phyloP scores from a whole-genome alignment of 1,140 invertebrate species.

The Aricia agestis region DNA sequence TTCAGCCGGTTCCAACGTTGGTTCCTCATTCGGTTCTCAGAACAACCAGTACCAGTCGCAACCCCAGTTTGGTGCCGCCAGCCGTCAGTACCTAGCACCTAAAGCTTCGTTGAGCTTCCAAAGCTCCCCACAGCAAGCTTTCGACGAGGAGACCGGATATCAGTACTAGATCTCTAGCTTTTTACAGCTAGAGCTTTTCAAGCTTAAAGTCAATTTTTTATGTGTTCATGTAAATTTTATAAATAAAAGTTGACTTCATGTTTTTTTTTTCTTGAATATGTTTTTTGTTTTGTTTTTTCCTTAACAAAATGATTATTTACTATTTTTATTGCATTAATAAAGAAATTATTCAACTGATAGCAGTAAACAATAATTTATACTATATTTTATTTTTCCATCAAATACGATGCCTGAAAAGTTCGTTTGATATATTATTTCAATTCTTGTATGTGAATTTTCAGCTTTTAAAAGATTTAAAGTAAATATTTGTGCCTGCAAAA shows the following conservation, averaged over 20 bases:
- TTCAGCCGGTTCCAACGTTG: slow-evolving; percentile 17
- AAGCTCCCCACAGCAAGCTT: slow-evolving; percentile 54
- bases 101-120: slow-evolving; percentile 38
- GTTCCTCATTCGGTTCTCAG: slow-evolving; percentile 7
- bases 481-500: no score
- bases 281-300: no score
- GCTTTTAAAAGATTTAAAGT: no score
- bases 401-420: no score
- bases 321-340: no score
- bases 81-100: slow-evolving; percentile 57
- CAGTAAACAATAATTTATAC: no score
- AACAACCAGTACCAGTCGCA: slow-evolving; percentile 16
- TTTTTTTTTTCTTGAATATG: neutral
- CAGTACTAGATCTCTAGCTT: slow-evolving; percentile 43
- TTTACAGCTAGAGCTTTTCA: neutral
- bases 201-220: slow-evolving; percentile 15
- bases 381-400: no score
- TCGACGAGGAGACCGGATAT: slow-evolving; percentile 63
- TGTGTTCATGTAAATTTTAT: slow-evolving; percentile 32
- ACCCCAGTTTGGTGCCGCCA: slow-evolving; percentile 33
- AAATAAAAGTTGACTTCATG: slow-evolving; percentile 20
- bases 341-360: no score
- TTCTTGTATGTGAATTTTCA: no score
- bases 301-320: no score
- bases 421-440: no score